phyloP scores from a whole-genome alignment of 2,113 vertebrate genomes.

The Aldabrachelys gigantea region DNA sequence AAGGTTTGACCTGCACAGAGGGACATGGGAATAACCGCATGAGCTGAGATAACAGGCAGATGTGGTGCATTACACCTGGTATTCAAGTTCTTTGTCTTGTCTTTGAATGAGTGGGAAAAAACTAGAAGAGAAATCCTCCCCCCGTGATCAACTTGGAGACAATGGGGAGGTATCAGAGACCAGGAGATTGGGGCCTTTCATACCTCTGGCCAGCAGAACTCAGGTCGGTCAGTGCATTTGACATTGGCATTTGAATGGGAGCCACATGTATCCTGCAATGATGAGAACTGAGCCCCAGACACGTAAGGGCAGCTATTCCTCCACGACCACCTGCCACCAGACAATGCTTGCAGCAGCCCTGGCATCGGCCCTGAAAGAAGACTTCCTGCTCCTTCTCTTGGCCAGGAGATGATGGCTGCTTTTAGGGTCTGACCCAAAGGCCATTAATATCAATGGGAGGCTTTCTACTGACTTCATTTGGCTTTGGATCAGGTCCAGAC shows the following conservation, averaged over 20 bases:
- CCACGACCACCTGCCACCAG: background rate
- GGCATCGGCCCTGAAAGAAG: background rate
- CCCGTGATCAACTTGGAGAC: background rate
- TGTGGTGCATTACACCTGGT: fast-evolving
- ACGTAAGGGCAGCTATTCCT: background rate
- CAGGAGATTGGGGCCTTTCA: background rate
- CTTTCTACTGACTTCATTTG: background rate
- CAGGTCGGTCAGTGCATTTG: background rate
- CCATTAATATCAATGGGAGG: background rate
- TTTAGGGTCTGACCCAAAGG: background rate
- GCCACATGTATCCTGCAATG: fast-evolving
- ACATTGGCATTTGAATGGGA: background rate
- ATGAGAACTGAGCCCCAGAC: fast-evolving
- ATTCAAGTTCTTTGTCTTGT: background rate
- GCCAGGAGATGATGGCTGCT: background rate
- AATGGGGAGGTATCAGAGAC: background rate
- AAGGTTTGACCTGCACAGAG: background rate
- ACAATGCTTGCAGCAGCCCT: background rate
- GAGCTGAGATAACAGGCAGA: background rate
- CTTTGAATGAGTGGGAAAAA: background rate
- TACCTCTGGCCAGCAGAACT: background rate
- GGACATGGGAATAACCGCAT: background rate
- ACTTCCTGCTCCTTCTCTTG: background rate
- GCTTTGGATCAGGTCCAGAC: background rate
- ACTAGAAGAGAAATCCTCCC: background rate